These are phyloP conservation scores for Accipiter cooperii DNA, from an alignment of 2,113 vertebrate genomes.

Conservation along the genomic window DNA sequence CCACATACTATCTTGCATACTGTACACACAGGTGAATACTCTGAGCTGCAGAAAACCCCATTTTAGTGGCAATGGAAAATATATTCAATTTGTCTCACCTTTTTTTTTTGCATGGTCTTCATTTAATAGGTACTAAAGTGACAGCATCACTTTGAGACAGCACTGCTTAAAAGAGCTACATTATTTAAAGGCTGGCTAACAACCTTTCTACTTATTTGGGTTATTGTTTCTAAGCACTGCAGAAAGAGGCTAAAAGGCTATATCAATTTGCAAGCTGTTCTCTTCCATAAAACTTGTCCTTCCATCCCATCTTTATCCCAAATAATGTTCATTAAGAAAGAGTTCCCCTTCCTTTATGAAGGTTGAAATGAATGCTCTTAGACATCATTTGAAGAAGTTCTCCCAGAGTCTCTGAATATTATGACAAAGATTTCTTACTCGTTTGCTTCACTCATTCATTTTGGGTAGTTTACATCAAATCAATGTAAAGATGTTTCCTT, in stretches of 20 bases:
- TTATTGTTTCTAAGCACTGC: background rate
- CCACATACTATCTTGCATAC: background rate
- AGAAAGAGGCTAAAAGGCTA: background rate
- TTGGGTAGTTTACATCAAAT: background rate
- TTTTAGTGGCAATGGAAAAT: background rate
- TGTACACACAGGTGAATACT: background rate
- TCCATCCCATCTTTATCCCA: background rate
- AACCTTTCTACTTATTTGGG: background rate
- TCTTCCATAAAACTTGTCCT: background rate
- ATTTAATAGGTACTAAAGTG: background rate
- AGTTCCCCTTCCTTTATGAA: background rate
- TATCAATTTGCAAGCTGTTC: background rate
- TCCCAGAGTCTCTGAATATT: background rate
- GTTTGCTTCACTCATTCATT: background rate
- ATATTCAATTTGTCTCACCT: background rate
- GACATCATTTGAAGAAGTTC: background rate
- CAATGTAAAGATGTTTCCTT: background rate
- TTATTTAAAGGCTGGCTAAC: background rate
- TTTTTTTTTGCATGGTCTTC: background rate
- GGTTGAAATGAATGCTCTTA: background rate
- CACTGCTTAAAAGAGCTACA: background rate
- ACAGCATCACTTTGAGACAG: background rate
- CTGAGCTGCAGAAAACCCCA: background rate
- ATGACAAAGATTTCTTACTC: background rate
- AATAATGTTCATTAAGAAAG: background rate